Evolutionary conservation across 2,113 vertebrate genomes (phyloP).

Genomic region (Cryptotis parvus): DNA sequence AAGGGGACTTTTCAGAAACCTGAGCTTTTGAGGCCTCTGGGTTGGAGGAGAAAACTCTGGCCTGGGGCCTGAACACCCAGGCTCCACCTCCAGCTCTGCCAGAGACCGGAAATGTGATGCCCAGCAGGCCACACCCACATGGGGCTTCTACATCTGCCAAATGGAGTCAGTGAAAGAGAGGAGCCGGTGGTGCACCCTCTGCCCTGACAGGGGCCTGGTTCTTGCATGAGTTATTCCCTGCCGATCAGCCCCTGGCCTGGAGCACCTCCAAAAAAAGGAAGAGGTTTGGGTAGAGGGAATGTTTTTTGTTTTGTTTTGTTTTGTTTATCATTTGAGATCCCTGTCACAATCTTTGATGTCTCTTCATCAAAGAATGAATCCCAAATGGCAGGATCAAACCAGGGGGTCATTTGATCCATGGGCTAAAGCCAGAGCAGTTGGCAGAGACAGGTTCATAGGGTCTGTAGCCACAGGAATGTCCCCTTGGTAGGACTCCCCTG

Average conservation of each 20-base stretch:
- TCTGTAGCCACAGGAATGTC: not conserved
- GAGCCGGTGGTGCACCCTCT: not conserved
- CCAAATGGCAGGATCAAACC: conserved; percentile 53
- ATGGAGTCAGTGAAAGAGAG: not conserved
- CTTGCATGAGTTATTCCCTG: not conserved
- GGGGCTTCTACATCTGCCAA: conserved; percentile 34
- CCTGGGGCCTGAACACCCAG: not conserved
- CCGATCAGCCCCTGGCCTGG: not conserved
- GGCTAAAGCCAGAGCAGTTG: conserved; percentile 2
- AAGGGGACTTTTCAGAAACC: conserved; percentile 67
- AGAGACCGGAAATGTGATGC: not conserved
- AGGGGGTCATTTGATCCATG: conserved; percentile 50
- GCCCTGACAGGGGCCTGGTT: not conserved
- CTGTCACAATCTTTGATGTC: conserved; percentile 27
- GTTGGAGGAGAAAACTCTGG: not conserved
- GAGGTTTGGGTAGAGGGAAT: accelerated
- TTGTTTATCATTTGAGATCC: not conserved
- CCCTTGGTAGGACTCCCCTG: not conserved
- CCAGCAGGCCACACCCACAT: not conserved
- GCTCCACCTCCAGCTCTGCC: not conserved
- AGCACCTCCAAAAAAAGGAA: not conserved
- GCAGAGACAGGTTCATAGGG: not conserved
- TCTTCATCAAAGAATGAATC: conserved; percentile 27
- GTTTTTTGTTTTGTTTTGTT: conserved; percentile 37
- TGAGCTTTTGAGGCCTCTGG: conserved; percentile 30